Conservation (phyloP, 2,113 vertebrate genomes). For the Chinchilla lanigera region DNA sequence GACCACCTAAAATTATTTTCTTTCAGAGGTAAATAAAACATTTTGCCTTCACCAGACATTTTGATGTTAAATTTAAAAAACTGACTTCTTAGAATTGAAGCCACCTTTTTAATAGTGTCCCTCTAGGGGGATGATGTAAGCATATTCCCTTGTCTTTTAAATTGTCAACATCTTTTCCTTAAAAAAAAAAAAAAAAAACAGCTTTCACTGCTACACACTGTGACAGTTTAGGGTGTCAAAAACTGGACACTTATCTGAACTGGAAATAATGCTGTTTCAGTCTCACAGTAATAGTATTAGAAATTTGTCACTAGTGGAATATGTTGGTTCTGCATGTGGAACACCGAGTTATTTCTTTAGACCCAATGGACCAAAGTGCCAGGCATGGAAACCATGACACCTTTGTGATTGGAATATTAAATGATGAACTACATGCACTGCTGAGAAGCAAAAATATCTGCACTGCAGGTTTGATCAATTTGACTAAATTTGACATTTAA, state of each 20-base stretch:
- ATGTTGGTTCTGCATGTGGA: constrained; percentile 75
- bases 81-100: constrained; percentile 50
- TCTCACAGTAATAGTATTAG: constrained; percentile 83
- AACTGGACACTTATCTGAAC: constrained; percentile 81
- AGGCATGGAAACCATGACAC: constrained; percentile 74
- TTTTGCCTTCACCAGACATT: constrained; percentile 79
- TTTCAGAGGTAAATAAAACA: constrained; percentile 75
- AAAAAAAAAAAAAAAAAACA: constrained; percentile 36
- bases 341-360: constrained; percentile 81
- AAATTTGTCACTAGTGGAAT: constrained; percentile 84
- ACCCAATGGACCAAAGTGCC: constrained; percentile 81
- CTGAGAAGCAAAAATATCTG: constrained; percentile 33
- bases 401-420: constrained; percentile 83
- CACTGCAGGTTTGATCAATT: background rate
- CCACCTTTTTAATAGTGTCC: constrained; percentile 62
- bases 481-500: background rate
- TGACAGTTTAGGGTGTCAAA: constrained; percentile 80
- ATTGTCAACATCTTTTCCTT: background rate
- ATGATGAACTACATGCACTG: constrained; percentile 46
- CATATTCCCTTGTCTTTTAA: constrained; percentile 60
- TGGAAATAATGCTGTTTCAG: constrained; percentile 73
- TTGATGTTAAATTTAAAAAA: constrained; percentile 67
- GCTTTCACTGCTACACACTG: constrained; percentile 56
- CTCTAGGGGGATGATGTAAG: constrained; percentile 48
- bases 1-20: constrained; percentile 57